These are phyloP conservation scores for Sarcophaga carnaria DNA, from an alignment of 2,888 invertebrate species.

Conservation along the genomic window DNA sequence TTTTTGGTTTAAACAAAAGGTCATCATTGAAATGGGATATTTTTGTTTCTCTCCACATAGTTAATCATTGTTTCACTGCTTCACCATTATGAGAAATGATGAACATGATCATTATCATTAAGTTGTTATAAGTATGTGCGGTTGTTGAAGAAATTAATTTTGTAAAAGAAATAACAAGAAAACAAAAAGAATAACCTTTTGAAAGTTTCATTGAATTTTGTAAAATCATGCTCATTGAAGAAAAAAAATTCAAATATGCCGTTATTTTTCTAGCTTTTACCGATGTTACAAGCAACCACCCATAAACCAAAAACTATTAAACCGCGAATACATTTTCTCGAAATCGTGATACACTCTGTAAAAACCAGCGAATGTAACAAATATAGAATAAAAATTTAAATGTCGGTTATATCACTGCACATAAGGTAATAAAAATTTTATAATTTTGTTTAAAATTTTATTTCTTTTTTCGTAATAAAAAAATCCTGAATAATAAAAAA, in stretches of 20 bases:
- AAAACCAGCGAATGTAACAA: not conserved
- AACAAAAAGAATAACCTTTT: conserved; percentile 24
- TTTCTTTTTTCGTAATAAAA: too few species aligned
- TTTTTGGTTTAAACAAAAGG: conserved; percentile 38
- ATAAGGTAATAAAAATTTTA: too few species aligned
- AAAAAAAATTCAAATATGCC: not conserved
- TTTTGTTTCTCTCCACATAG: not conserved
- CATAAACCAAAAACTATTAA: not conserved
- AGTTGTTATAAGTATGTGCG: not conserved
- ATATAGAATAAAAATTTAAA: not conserved
- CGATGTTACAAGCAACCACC: not conserved
- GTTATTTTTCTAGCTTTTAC: not conserved
- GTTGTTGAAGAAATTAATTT: not conserved
- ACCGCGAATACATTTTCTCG: not conserved
- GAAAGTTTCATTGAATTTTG: conserved; percentile 50
- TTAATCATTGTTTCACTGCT: not conserved
- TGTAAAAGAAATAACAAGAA: not conserved
- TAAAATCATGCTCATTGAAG: conserved; percentile 24
- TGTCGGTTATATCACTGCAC: not conserved
- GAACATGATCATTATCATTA: conserved; percentile 49
- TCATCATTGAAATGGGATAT: conserved; percentile 52
- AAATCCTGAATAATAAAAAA: too few species aligned
- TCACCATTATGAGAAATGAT: not conserved
- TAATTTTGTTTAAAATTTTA: too few species aligned
- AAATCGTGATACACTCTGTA: not conserved